Evolutionary conservation across 2,797 vertebrate genomes (phyloP).

Genomic region (Neopelma chrysocephalum): DNA sequence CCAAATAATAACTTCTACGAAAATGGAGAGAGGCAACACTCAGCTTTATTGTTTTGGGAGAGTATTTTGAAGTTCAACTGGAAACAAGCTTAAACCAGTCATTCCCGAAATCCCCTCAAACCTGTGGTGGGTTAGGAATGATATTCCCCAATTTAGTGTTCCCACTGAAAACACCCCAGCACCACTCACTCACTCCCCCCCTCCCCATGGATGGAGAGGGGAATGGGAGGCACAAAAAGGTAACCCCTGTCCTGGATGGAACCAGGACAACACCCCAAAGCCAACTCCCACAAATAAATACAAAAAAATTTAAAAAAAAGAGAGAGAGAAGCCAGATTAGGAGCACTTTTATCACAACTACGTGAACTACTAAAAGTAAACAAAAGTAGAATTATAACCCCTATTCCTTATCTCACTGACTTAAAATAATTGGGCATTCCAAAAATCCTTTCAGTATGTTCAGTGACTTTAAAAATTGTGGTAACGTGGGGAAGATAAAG

Average conservation of each 20-base stretch:
- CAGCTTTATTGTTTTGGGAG: constrained; percentile 28
- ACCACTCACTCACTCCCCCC: background rate
- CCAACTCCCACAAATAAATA: background rate
- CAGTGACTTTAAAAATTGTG: background rate
- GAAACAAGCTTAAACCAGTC: background rate
- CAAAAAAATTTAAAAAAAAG: background rate
- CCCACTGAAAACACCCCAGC: background rate
- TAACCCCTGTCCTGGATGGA: background rate
- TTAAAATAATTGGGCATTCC: background rate
- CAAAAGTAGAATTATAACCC: background rate
- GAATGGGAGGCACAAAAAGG: background rate
- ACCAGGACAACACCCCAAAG: background rate
- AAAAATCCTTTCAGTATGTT: background rate
- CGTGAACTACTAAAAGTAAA: background rate
- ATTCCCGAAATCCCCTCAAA: background rate
- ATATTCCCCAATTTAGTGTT: background rate
- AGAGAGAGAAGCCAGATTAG: background rate
- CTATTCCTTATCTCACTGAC: background rate
- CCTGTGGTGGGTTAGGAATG: background rate
- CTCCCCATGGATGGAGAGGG: background rate
- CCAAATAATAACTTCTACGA: background rate
- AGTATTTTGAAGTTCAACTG: background rate
- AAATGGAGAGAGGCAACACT: background rate
- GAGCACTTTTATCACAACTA: background rate
- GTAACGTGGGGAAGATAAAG: background rate